Base-by-base conservation (phyloP, 35 echinoderm and acorn worm species). In the Ophiothrix spiculata region DNA sequence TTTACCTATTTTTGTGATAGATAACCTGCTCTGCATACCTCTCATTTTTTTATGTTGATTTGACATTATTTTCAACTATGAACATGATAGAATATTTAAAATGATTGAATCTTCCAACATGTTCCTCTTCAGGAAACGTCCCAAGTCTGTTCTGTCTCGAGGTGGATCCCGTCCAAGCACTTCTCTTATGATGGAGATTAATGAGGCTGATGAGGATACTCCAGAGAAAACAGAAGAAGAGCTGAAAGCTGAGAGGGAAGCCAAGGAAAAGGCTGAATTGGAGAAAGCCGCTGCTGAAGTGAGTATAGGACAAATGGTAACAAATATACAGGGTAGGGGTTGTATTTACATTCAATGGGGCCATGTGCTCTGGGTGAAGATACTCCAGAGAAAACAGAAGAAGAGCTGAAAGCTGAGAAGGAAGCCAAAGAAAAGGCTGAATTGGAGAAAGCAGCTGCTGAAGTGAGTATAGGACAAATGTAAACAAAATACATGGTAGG, bases 291-390 rank as follows among this genome's bases (percentile, higher is more conserved):
- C n/a, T n/a, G n/a, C n/a, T n/a, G 91, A 83, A n/a, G 60, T 25
- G 29, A 69, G 60, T 25, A n/a, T n/a, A 25, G 3, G 16, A 25
- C 16, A 69, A 69, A n/a, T 15, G 60, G n/a, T n/a, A n/a, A n/a
- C n/a, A n/a, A n/a, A n/a, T n/a, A n/a, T n/a, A n/a, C n/a, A n/a
- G n/a, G n/a, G n/a, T n/a, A n/a, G n/a, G n/a, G n/a, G n/a, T n/a
- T n/a, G n/a, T n/a, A n/a, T n/a, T n/a, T n/a, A n/a, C n/a, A n/a
- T n/a, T n/a, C n/a, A n/a, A n/a, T n/a, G n/a, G n/a, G n/a, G n/a
- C n/a, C n/a, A n/a, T n/a, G n/a, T n/a, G n/a, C n/a, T n/a, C n/a
- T 86, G 25, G 95, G 94, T 75, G 95, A 98, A 37, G 88, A 98
- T 85, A 86, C 88, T 12, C 92, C 92, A 0, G 92, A 93, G 87